Conservation (phyloP, 2,888 invertebrate genomes). For the Athalia cordata region DNA sequence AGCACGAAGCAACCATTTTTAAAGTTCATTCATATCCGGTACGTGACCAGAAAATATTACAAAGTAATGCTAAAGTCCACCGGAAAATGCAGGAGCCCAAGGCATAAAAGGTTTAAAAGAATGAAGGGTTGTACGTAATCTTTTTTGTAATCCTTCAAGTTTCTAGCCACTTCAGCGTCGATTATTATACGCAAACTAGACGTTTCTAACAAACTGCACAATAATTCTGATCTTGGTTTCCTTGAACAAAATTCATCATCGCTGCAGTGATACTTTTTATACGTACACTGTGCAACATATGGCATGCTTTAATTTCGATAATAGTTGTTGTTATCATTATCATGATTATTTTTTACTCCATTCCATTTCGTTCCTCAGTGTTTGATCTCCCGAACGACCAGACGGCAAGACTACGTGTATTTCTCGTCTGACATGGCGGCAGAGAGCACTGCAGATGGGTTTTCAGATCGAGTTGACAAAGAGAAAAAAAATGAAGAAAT, state of each 20-base stretch:
- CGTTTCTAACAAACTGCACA: no score
- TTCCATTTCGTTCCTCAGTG: no score
- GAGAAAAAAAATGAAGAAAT: no score
- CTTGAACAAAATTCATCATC: background rate
- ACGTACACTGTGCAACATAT: background rate
- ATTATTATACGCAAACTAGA: no score
- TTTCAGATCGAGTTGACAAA: no score
- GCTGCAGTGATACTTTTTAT: background rate
- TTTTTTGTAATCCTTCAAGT: slow-evolving; percentile 13
- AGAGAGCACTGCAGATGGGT: no score
- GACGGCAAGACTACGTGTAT: no score
- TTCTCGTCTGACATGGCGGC: no score
- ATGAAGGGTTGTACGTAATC: background rate
- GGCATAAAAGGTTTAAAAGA: slow-evolving; percentile 10
- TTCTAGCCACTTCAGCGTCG: background rate
- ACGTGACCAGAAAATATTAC: slow-evolving; percentile 65
- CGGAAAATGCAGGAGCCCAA: slow-evolving; percentile 44
- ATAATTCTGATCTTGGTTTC: background rate
- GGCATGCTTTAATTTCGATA: no score
- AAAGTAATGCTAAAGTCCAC: slow-evolving; percentile 52
- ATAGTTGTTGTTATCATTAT: no score
- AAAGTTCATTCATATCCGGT: slow-evolving; percentile 53
- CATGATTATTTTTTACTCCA: no score
- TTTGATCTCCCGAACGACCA: no score
- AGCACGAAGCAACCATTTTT: slow-evolving; percentile 32